Conservation (phyloP, 2,888 invertebrate genomes). For the Rhimphoctona megacephalus region DNA sequence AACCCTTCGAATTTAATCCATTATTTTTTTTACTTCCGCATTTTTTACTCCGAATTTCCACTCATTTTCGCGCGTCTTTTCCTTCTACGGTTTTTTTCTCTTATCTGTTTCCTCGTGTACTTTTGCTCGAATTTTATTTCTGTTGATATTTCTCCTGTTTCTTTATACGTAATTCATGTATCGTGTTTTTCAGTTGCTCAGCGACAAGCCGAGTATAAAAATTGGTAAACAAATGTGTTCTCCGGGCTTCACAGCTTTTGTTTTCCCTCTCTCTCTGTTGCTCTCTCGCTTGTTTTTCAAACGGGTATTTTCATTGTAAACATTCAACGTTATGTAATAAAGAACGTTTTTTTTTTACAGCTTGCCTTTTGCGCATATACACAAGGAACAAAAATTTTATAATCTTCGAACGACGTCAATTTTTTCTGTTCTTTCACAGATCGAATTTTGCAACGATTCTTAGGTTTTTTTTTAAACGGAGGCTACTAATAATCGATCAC, state of each 20-base stretch:
- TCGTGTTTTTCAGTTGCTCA: conserved; percentile 14
- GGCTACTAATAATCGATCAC: too few relatives aligned
- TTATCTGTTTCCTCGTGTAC: neutral
- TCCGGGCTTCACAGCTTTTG: neutral
- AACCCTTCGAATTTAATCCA: neutral
- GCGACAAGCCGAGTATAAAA: neutral
- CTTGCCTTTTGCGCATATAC: neutral
- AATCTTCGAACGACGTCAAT: neutral
- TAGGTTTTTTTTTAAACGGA: neutral
- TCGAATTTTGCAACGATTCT: neutral
- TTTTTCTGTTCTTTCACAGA: conserved; percentile 37
- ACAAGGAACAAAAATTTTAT: neutral
- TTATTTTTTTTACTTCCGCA: neutral
- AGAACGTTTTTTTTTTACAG: conserved; percentile 16
- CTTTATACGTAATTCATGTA: neutral
- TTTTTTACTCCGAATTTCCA: conserved; percentile 1
- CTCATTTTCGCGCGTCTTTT: conserved; percentile 63
- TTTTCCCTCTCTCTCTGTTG: neutral
- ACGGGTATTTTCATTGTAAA: conserved; percentile 35
- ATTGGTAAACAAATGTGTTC: conserved; percentile 21
- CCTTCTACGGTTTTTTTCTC: conserved; percentile 1
- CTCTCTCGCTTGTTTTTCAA: conserved; percentile 13
- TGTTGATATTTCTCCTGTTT: neutral
- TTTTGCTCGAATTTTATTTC: neutral
- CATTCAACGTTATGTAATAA: conserved; percentile 46